A percentile compares a stretch with the other conserved stretches of the same genome.
Conservation (phyloP, 2,113 vertebrate species). For the Peromyscus californicus region DNA sequence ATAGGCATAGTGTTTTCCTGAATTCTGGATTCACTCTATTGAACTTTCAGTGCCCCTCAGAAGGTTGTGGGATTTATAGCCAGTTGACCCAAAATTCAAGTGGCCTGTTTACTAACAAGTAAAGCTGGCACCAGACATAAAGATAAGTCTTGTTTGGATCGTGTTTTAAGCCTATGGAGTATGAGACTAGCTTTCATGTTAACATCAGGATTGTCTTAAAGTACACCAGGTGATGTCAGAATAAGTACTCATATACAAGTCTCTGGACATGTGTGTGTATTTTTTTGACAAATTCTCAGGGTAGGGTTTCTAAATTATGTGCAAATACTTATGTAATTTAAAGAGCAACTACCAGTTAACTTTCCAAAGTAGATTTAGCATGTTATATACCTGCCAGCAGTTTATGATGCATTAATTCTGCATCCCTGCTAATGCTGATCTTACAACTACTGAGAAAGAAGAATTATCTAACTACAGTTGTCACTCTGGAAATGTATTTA, state of each 20-base stretch:
- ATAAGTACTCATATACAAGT: neutral
- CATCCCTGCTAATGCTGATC: too few relatives aligned
- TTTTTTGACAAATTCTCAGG: neutral
- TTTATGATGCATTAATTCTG: too few relatives aligned
- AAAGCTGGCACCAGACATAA: neutral
- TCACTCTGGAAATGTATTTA: too few relatives aligned
- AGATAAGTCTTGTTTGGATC: neutral
- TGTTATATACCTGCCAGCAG: too few relatives aligned
- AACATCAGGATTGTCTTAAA: neutral
- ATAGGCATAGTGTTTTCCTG: neutral
- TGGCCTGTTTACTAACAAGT: neutral
- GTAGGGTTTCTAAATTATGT: neutral
- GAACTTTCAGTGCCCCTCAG: neutral
- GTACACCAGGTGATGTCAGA: neutral
- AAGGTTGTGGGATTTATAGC: neutral
- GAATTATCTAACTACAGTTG: too few relatives aligned
- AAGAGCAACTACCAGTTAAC: too few relatives aligned
- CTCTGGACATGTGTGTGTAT: neutral
- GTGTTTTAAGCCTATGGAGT: neutral
- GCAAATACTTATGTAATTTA: too few relatives aligned
- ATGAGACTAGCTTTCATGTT: neutral
- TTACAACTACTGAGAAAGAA: too few relatives aligned
- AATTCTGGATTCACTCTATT: neutral
- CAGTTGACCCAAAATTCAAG: neutral
- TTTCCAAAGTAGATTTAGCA: too few relatives aligned